Evolutionary conservation across 2,888 invertebrate genomes (phyloP).

Genomic region (Platerodrilus igneus): DNA sequence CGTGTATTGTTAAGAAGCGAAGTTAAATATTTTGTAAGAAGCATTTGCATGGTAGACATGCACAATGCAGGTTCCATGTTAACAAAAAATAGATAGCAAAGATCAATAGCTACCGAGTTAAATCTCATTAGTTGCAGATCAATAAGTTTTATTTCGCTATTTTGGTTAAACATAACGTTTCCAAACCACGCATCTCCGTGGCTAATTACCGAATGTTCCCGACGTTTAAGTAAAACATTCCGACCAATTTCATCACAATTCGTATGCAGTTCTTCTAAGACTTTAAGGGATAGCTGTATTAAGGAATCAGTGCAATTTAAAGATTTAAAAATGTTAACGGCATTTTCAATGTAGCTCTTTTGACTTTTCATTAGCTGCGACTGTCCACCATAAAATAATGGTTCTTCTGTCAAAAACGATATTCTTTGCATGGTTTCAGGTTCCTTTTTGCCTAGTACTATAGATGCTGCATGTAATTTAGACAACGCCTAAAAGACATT

Average conservation of each 20-base stretch:
- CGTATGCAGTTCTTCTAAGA: background rate
- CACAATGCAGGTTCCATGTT: constrained; percentile 25
- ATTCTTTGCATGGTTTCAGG: constrained; percentile 5
- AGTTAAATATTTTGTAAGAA: constrained; percentile 24
- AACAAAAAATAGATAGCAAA: constrained; percentile 29
- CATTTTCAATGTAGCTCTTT: background rate
- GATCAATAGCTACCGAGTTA: constrained; percentile 29
- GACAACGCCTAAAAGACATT: constrained; percentile 21
- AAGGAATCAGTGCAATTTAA: background rate
- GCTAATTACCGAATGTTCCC: constrained; percentile 23
- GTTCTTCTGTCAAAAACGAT: constrained; percentile 10
- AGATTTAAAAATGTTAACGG: background rate
- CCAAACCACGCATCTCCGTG: constrained; percentile 32
- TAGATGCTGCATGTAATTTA: constrained; percentile 28
- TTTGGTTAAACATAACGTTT: constrained; percentile 24
- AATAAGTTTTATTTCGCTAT: constrained; percentile 21
- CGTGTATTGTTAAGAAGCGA: constrained; percentile 13
- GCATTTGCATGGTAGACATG: constrained; percentile 13
- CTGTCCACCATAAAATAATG: constrained; percentile 4
- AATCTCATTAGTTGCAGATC: constrained; percentile 31
- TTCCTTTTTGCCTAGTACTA: constrained; percentile 22
- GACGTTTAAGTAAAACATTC: constrained; percentile 1
- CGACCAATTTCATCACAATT: background rate
- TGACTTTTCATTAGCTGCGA: constrained; percentile 2
- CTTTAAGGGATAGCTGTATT: too few relatives aligned